Percentiles rank a stretch among this genome's conserved stretches.
Evolutionary conservation across 1,140 invertebrate genomes (phyloP).

Genomic region (Leptinotarsa texana): DNA sequence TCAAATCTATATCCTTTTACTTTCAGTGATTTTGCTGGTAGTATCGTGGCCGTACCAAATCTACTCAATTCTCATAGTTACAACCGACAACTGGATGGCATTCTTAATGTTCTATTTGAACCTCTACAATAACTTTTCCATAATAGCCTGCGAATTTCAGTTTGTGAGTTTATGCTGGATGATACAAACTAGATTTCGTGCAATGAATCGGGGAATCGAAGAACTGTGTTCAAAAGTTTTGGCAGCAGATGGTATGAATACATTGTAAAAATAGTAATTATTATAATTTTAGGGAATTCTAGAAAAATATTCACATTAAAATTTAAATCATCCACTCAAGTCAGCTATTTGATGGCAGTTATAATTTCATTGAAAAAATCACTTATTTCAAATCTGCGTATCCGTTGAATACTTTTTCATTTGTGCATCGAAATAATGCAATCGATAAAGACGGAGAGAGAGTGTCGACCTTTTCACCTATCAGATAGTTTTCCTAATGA

Average conservation of each 20-base stretch:
- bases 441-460: too few relatives aligned
- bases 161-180: constrained; percentile 25
- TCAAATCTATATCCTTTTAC: neutral
- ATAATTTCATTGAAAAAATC: too few relatives aligned
- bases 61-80: constrained; percentile 16
- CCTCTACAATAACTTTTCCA: constrained; percentile 24
- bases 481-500: too few relatives aligned
- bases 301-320: too few relatives aligned
- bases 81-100: constrained; percentile 9
- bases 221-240: constrained; percentile 2
- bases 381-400: too few relatives aligned
- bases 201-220: constrained; percentile 4
- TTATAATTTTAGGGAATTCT: too few relatives aligned
- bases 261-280: neutral
- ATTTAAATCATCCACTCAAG: too few relatives aligned
- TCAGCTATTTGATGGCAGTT: too few relatives aligned
- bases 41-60: constrained; percentile 25
- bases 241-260: neutral
- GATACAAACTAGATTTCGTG: constrained; percentile 13
- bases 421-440: too few relatives aligned
- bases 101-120: constrained; percentile 26
- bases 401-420: too few relatives aligned
- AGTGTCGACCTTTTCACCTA: too few relatives aligned
- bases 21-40: constrained; percentile 4
- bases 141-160: constrained; percentile 24